Percentiles rank a stretch among this genome's conserved stretches.
These are phyloP conservation scores for Auanema sp. DNA, from an alignment of 2,888 invertebrate species.

Conservation along the genomic window DNA sequence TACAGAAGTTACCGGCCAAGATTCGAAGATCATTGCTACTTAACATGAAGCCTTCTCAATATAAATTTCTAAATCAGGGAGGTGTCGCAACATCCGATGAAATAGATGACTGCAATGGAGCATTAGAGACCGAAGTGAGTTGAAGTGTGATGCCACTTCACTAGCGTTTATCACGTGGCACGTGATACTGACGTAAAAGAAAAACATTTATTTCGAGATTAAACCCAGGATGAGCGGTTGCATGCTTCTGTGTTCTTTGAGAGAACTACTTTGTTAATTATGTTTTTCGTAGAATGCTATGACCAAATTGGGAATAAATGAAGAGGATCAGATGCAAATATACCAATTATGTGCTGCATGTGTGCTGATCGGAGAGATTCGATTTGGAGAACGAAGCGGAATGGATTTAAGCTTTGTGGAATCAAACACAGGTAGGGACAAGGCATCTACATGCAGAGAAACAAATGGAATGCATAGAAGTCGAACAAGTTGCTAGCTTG, in stretches of 20 bases:
- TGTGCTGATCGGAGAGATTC: slow-evolving; percentile 58
- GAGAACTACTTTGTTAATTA: not conserved
- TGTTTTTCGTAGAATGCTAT: slow-evolving; percentile 44
- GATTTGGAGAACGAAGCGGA: slow-evolving; percentile 57
- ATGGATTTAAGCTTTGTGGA: slow-evolving; percentile 58
- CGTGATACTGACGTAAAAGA: not conserved
- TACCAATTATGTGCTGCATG: slow-evolving; percentile 52
- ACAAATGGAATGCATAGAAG: slow-evolving; percentile 34
- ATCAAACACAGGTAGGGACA: slow-evolving; percentile 37
- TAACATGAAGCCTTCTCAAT: slow-evolving; percentile 22
- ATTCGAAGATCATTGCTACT: slow-evolving; percentile 21
- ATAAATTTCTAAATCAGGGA: slow-evolving; percentile 48
- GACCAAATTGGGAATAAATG: slow-evolving; percentile 42
- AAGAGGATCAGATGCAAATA: slow-evolving; percentile 42
- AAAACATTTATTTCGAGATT: slow-evolving; percentile 2
- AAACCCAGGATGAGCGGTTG: not conserved
- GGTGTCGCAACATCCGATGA: slow-evolving; percentile 9
- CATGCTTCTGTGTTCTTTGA: no score
- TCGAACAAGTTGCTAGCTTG: slow-evolving; percentile 49
- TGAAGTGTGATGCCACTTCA: not conserved
- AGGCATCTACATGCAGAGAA: not conserved
- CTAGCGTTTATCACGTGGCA: not conserved
- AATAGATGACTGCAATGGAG: slow-evolving; percentile 10
- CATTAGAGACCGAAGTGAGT: slow-evolving; percentile 8
- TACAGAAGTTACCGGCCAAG: slow-evolving; percentile 12